Evolutionary conservation across 2,113 vertebrate genomes (phyloP).

Genomic region (Corydoras maculifer): DNA sequence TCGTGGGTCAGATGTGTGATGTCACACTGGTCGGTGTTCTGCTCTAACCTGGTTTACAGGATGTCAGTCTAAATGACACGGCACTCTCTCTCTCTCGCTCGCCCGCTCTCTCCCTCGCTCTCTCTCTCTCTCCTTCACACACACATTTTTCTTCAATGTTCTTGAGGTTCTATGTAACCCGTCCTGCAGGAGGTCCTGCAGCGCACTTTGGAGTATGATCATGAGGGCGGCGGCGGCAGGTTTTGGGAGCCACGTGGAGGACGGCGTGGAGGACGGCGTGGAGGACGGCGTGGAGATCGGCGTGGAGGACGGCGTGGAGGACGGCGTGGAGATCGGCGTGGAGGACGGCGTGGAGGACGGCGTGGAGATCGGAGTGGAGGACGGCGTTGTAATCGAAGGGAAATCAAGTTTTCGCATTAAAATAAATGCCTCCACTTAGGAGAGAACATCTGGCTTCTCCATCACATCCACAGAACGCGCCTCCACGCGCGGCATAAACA

Average conservation of each 20-base stretch:
- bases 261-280: neutral
- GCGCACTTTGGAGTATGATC: conserved; percentile 6
- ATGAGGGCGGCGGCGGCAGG: neutral
- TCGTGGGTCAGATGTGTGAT: conserved; percentile 7
- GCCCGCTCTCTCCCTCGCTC: neutral
- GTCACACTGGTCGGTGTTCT: conserved; percentile 17
- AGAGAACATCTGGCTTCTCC: conserved; percentile 38
- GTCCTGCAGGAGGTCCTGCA: conserved; percentile 17
- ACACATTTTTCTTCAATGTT: neutral
- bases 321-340: neutral
- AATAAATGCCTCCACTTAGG: conserved; percentile 16
- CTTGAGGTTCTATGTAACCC: conserved; percentile 2
- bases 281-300: too few relatives aligned
- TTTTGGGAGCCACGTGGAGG: neutral
- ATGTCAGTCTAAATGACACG: conserved; percentile 18
- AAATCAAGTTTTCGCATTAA: conserved; percentile 18
- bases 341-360: neutral
- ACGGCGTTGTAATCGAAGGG: conserved; percentile 1
- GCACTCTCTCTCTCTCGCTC: neutral
- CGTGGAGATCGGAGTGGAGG: neutral
- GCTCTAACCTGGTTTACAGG: conserved; percentile 32
- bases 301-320: neutral
- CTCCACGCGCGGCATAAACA: conserved; percentile 32
- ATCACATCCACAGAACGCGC: conserved; percentile 9
- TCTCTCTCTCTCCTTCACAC: conserved; percentile 8